Evolutionary conservation across 2,113 vertebrate species (phyloP), one percentile per base, ranked within the genome.

Genomic region (Salvator merianae): DNA sequence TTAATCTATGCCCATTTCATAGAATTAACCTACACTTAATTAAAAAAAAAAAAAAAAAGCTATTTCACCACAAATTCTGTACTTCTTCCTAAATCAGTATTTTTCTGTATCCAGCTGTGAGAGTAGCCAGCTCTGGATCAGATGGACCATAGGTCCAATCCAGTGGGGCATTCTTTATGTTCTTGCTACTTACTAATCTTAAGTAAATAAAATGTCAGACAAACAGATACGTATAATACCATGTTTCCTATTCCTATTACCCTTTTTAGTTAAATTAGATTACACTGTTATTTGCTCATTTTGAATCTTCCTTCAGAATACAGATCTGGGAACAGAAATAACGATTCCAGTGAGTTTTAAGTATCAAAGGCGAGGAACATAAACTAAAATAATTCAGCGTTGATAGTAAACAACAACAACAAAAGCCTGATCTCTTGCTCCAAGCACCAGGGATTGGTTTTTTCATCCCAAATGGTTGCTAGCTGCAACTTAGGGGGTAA

Each of bases 241-340:
- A 76, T 68, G 38, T 90, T 26, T 66, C 77, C 43, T 83, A 73
- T 14, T 83, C 63, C 16, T 30, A 38, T 88, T 3, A 50, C 0
- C 47, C 73, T 36, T 76, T 87, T 91, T 13, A 69, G 16, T 34
- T 7, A 69, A 69, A 69, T 80, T 84, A 53, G 92, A 93, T 87
- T 82, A 87, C 88, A 93, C 79, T 84, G 78, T 16, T 81, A 91
- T 70, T 81, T 84, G 38, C 70, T 83, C 87, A 63, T 63, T 91
- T 91, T 91, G 91, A 84, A 92, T 94, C 91, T 86, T 86, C 94
- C 89, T 94, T 95, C 94, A 94, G 93, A 84, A 89, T 62, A 40
- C 87, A 79, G 75, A 84, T 30, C 89, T 90, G 68, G 90, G 89
- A 91, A 88, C 85, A 80, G 87, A 91, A 88, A 74, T 30, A 34